These are phyloP conservation scores for Enchytraeus crypticus DNA, from an alignment of 2,888 invertebrate genomes.

Conservation along the genomic window DNA sequence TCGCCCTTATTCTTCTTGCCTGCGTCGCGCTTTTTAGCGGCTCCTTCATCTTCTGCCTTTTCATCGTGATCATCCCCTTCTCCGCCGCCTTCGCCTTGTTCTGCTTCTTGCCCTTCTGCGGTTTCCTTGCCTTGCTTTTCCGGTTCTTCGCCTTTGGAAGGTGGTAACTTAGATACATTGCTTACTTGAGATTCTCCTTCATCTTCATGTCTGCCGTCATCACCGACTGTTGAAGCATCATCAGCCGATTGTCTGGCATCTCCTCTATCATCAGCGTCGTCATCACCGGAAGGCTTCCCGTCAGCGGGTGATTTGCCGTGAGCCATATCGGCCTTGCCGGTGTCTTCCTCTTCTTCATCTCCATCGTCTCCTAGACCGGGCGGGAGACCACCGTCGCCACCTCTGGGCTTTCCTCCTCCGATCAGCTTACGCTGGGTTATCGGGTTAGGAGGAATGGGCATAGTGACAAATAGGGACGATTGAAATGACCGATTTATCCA, in stretches of 20 bases:
- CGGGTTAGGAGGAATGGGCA: constrained; percentile 16
- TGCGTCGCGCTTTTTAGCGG: neutral
- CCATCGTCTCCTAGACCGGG: neutral
- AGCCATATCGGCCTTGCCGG: neutral
- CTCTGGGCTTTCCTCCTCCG: neutral
- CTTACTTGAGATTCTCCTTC: neutral
- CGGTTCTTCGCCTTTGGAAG: neutral
- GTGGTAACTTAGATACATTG: no score
- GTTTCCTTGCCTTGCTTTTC: neutral
- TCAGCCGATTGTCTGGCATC: no score
- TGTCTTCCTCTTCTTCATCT: neutral
- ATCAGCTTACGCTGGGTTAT: constrained; percentile 6
- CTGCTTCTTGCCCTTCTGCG: neutral
- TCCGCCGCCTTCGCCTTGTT: neutral
- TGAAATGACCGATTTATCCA: constrained; percentile 13
- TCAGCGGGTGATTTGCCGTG: neutral
- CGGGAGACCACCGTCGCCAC: neutral
- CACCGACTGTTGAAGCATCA: neutral
- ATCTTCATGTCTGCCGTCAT: neutral
- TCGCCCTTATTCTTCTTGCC: neutral
- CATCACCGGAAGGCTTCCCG: neutral
- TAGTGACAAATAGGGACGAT: constrained; percentile 6
- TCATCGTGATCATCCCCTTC: constrained; percentile 7
- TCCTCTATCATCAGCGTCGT: neutral
- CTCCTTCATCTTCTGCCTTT: neutral